phyloP scores from a whole-genome alignment of 2,888 invertebrate genomes.

The Drosophila meridiana region DNA sequence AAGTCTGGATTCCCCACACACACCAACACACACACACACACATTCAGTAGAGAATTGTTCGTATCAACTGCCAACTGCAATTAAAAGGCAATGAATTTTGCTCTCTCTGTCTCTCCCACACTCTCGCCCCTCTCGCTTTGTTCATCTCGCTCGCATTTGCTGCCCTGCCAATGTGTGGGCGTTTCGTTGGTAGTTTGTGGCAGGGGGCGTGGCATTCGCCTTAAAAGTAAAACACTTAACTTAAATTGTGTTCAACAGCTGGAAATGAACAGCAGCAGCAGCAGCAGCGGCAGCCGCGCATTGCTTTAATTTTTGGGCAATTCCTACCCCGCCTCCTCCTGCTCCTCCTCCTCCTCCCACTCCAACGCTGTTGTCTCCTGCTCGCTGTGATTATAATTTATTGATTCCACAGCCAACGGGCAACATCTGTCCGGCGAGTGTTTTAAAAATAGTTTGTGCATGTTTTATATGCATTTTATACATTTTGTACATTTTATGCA shows the following conservation, averaged over 20 bases:
- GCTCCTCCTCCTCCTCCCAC: background rate
- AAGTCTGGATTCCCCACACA: conserved; percentile 23
- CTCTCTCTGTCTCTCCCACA: conserved; percentile 18
- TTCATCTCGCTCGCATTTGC: conserved; percentile 5
- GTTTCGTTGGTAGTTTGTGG: conserved; percentile 17
- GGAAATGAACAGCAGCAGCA: conserved; percentile 57
- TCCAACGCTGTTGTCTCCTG: conserved; percentile 14
- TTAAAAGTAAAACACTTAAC: conserved; percentile 71
- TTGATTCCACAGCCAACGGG: conserved; percentile 48
- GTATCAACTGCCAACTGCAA: conserved; percentile 77
- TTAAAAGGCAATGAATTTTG: conserved; percentile 80
- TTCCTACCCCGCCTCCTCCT: background rate
- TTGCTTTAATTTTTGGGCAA: conserved; percentile 52
- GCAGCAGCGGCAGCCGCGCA: conserved; percentile 11
- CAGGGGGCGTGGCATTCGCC: conserved; percentile 53
- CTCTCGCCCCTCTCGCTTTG: background rate
- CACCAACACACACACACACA: conserved; percentile 13
- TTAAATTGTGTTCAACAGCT: conserved; percentile 78
- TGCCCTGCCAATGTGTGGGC: conserved; percentile 52
- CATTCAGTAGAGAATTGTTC: conserved; percentile 58
- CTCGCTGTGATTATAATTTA: conserved; percentile 66
- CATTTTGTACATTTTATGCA: conserved; percentile 35
- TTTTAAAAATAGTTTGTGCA: conserved; percentile 55
- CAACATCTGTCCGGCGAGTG: conserved; percentile 53
- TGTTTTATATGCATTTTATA: conserved; percentile 53